A percentile compares a stretch with the other conserved stretches of the same genome.
Evolutionary conservation across 2,113 vertebrate species (phyloP).

Genomic region (Smithornis capensis): DNA sequence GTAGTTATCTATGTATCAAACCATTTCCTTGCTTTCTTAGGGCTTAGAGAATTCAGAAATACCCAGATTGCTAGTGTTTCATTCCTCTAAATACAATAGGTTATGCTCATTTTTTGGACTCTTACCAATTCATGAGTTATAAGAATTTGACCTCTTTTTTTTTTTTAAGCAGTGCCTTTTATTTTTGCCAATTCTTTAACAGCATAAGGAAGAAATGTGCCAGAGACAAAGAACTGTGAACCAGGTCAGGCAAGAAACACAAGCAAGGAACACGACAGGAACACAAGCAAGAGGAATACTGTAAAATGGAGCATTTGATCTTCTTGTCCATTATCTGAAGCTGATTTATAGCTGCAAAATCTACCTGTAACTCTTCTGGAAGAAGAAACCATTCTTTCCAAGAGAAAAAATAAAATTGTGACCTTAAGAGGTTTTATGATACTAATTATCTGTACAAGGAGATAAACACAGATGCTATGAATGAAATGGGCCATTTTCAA

Average conservation of each 20-base stretch:
- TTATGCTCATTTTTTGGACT: not conserved
- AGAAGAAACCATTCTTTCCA: not conserved
- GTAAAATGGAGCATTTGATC: not conserved
- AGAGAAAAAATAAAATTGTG: not conserved
- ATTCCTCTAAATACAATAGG: not conserved
- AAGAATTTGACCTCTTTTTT: not conserved
- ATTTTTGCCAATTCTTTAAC: not conserved
- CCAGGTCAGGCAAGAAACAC: not conserved
- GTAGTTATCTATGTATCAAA: not conserved
- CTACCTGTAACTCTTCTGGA: not conserved
- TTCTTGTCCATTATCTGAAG: not conserved
- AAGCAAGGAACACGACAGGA: not conserved
- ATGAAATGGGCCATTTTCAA: not conserved
- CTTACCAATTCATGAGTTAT: accelerated
- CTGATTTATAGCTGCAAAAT: not conserved
- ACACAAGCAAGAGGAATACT: not conserved
- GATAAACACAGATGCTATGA: not conserved
- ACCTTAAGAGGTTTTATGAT: not conserved
- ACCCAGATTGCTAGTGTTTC: not conserved
- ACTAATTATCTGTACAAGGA: not conserved
- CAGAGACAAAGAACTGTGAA: not conserved
- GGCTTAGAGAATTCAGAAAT: not conserved
- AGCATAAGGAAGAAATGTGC: not conserved
- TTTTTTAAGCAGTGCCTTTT: not conserved
- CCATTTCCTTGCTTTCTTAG: not conserved